phyloP scores from a whole-genome alignment of 2,888 invertebrate species.

The Cephus spinipes region DNA sequence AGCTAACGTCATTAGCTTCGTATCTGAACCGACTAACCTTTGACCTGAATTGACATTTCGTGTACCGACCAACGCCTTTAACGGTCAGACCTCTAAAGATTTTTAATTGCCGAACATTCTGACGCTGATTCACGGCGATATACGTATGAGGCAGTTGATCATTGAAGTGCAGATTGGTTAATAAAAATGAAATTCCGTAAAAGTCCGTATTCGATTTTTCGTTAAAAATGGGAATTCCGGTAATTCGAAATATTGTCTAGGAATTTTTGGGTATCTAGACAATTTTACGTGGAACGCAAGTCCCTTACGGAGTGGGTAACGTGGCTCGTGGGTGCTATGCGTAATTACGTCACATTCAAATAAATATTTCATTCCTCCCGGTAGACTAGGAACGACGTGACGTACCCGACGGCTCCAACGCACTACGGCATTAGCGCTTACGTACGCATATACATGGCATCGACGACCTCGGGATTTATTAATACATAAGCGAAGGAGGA shows the following conservation, averaged over 20 bases:
- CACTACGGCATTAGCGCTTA: not conserved
- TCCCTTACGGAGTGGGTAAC: conserved; percentile 28
- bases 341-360: conserved; percentile 39
- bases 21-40: not conserved
- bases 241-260: not conserved
- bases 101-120: not conserved
- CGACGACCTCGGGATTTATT: not conserved
- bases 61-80: not conserved
- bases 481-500: not conserved
- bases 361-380: conserved; percentile 41
- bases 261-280: not conserved
- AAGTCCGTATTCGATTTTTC: not conserved
- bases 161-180: not conserved
- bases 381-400: conserved; percentile 7
- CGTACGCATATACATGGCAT: not conserved
- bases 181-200: not conserved
- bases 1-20: not conserved
- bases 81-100: not conserved
- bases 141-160: not conserved
- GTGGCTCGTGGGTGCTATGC: conserved; percentile 24
- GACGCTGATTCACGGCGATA: not conserved
- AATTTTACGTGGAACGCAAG: conserved; percentile 16
- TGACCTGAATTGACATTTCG: not conserved
- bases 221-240: not conserved
- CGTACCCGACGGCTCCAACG: not conserved